A percentile compares a stretch with the other conserved stretches of the same genome.
Evolutionary conservation across 2,888 invertebrate genomes (phyloP).

Genomic region (Tipula helvola): DNA sequence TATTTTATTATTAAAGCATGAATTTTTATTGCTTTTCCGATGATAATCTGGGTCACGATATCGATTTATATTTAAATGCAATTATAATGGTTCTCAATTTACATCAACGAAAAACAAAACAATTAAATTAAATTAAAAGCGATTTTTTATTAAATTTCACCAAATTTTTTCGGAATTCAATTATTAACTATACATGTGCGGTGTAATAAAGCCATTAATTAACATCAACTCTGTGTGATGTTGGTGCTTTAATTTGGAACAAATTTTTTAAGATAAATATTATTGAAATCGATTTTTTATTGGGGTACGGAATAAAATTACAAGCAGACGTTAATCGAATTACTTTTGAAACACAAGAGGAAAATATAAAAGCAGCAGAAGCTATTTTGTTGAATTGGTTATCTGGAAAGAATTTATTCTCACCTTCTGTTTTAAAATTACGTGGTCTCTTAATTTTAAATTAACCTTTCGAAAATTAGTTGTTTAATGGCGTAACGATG

Average conservation of each 20-base stretch:
- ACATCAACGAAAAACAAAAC: not conserved
- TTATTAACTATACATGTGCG: not conserved
- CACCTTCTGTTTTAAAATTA: no score
- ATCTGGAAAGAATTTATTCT: no score
- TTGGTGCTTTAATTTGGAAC: not conserved
- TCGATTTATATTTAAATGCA: not conserved
- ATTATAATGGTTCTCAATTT: not conserved
- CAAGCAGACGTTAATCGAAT: no score
- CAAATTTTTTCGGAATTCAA: not conserved
- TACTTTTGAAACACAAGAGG: no score
- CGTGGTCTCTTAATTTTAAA: no score
- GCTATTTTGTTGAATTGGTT: no score
- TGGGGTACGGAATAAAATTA: no score
- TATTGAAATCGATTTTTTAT: no score
- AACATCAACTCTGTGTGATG: not conserved
- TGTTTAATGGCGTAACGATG: no score
- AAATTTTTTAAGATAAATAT: not conserved
- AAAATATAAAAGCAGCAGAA: no score
- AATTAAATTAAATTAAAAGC: not conserved
- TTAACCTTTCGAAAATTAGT: no score
- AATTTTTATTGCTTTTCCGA: not conserved
- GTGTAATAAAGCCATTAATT: not conserved
- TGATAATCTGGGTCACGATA: not conserved
- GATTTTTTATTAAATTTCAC: not conserved
- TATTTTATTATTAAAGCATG: not conserved